phyloP scores from a whole-genome alignment of 2,797 vertebrate species.

The Urosaurus nigricauda region DNA sequence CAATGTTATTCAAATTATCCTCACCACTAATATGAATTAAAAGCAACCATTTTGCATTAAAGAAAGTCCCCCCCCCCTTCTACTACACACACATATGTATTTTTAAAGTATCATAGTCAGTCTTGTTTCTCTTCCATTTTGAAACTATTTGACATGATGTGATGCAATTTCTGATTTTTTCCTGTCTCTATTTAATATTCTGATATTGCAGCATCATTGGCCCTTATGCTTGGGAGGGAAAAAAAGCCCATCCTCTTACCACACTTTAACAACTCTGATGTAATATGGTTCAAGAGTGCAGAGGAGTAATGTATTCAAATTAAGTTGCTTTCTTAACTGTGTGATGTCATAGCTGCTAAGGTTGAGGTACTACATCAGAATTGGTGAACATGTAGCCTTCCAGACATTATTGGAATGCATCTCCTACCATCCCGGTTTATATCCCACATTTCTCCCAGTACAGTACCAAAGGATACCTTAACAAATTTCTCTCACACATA shows the following conservation, averaged over 20 bases:
- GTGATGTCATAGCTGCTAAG: too few relatives aligned
- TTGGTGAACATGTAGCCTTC: too few relatives aligned
- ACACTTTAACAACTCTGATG: not conserved
- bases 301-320: not conserved
- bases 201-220: constrained; percentile 35
- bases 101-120: not conserved
- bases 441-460: too few relatives aligned
- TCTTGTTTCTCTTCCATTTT: constrained; percentile 9
- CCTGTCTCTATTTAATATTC: not conserved
- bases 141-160: constrained; percentile 14
- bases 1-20: not conserved
- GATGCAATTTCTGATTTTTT: constrained; percentile 28
- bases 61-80: too few relatives aligned
- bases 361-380: too few relatives aligned
- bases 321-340: not conserved
- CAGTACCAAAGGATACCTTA: too few relatives aligned
- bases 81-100: not conserved
- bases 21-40: not conserved
- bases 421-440: too few relatives aligned
- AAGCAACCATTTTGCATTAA: not conserved
- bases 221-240: constrained; percentile 14
- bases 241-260: not conserved
- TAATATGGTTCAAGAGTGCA: not conserved
- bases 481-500: too few relatives aligned
- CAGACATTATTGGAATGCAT: too few relatives aligned